Conservation (phyloP, 2,888 invertebrate species). For the Netelia inedita region DNA sequence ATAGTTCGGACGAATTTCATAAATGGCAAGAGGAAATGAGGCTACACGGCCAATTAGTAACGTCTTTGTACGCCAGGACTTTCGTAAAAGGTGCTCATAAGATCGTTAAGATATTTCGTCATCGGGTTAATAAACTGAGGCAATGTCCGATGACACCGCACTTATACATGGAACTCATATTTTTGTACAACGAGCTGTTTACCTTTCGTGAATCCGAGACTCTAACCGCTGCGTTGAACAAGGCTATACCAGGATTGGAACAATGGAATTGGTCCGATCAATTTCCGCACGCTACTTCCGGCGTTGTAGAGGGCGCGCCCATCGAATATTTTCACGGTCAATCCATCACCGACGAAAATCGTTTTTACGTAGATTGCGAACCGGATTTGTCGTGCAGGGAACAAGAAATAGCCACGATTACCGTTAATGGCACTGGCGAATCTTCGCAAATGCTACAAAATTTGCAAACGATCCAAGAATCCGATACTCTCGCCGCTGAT, state of each 20-base stretch:
- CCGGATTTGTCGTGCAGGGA: not conserved
- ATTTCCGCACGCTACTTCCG: not conserved
- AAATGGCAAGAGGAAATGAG: not conserved
- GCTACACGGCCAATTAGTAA: constrained; percentile 4
- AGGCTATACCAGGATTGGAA: not conserved
- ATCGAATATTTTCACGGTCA: not conserved
- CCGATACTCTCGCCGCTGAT: too few relatives aligned
- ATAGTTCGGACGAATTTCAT: not conserved
- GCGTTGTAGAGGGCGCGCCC: not conserved
- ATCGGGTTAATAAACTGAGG: not conserved
- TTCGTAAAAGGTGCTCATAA: not conserved
- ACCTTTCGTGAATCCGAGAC: constrained; percentile 33
- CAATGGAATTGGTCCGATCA: not conserved
- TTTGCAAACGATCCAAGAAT: too few relatives aligned
- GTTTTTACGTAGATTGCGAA: not conserved
- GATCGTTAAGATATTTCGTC: not conserved
- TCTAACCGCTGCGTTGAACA: constrained; percentile 13
- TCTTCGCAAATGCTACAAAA: not conserved
- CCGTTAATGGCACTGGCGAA: not conserved
- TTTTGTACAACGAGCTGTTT: constrained; percentile 64
- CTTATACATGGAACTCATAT: constrained; percentile 50
- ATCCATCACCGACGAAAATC: not conserved
- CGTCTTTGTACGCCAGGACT: constrained; percentile 14
- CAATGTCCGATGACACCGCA: not conserved
- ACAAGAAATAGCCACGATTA: not conserved